A percentile compares a stretch with the other conserved stretches of the same genome.
Conservation (phyloP, 2,113 vertebrate genomes). For the Andinoacara biseriatus region DNA sequence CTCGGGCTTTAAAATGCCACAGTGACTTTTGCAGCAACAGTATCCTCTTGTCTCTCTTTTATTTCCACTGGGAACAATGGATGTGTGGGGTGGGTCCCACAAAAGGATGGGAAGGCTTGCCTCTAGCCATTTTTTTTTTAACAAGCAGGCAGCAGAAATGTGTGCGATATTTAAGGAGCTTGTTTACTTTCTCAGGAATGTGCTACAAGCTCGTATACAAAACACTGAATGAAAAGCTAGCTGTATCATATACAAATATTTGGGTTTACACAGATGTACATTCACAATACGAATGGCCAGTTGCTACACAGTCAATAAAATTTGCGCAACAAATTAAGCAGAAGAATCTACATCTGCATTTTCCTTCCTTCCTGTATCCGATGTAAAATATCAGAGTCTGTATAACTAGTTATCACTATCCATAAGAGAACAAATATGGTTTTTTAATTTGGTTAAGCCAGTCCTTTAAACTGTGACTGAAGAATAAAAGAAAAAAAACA, state of each 20-base stretch:
- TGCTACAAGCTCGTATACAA: not conserved
- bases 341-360: not conserved
- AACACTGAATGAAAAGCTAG: not conserved
- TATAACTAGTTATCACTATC: not conserved
- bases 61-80: not conserved
- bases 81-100: not conserved
- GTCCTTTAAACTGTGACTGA: not conserved
- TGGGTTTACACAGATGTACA: not conserved
- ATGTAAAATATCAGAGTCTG: not conserved
- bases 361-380: not conserved
- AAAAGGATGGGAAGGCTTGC: not conserved
- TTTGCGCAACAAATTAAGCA: not conserved
- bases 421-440: not conserved
- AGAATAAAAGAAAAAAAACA: not conserved
- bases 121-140: not conserved
- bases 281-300: not conserved
- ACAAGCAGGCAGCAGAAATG: not conserved
- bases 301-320: not conserved
- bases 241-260: not conserved
- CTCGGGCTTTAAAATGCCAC: not conserved
- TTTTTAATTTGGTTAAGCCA: not conserved
- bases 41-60: not conserved
- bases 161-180: not conserved
- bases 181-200: constrained; percentile 7
- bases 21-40: not conserved